Conservation (phyloP, 2,113 vertebrate genomes). For the Xiphophorus couchianus region DNA sequence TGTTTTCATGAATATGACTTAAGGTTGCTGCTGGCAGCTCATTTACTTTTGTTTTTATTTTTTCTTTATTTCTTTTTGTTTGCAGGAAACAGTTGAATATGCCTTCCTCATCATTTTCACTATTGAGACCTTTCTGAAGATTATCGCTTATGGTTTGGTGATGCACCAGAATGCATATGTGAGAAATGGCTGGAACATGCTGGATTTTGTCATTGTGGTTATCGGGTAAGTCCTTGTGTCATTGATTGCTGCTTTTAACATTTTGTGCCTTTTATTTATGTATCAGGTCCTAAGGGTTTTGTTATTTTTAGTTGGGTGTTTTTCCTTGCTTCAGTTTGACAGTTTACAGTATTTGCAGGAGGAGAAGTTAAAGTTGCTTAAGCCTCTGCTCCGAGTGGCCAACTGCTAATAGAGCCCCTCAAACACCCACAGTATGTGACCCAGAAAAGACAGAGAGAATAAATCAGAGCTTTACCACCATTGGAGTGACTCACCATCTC, state of each 20-base stretch:
- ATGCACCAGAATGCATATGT: constrained; percentile 98
- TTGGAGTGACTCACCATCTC: constrained; percentile 76
- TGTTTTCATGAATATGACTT: background rate
- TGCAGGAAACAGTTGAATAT: constrained; percentile 99
- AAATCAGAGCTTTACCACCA: constrained; percentile 75
- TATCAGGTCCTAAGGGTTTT: constrained; percentile 7
- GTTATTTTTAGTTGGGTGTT: constrained; percentile 22
- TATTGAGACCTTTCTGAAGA: constrained; percentile 99
- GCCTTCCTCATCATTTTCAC: constrained; percentile 99
- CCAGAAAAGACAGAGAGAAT: constrained; percentile 80
- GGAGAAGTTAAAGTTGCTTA: constrained; percentile 62
- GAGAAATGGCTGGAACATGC: constrained; percentile 99
- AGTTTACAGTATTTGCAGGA: constrained; percentile 39
- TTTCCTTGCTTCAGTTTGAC: constrained; percentile 27
- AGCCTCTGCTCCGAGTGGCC: constrained; percentile 58
- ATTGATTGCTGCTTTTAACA: background rate
- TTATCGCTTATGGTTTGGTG: constrained; percentile 98
- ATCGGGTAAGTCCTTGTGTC: constrained; percentile 89
- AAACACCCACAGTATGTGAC: constrained; percentile 75
- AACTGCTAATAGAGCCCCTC: constrained; percentile 69
- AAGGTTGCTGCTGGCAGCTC: background rate
- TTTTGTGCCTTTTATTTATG: background rate
- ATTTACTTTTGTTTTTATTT: background rate
- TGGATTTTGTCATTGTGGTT: constrained; percentile 99
- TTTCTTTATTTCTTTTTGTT: constrained; percentile 61